Conservation (phyloP, 1,140 invertebrate species). For the Andrena cerasifolii region DNA sequence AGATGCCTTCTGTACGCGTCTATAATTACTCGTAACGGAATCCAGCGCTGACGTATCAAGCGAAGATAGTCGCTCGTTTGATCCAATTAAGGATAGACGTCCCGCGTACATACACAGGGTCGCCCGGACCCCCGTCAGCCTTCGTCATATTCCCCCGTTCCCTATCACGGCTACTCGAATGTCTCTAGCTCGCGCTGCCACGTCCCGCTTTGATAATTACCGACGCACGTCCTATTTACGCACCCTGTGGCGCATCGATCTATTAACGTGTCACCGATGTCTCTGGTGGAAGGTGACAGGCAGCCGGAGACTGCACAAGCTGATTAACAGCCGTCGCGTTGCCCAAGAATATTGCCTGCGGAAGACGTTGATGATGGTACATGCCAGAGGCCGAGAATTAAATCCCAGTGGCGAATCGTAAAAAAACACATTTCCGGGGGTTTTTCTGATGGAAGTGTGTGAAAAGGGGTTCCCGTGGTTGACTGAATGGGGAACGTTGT, state of each 20-base stretch:
- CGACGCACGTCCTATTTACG: constrained; percentile 48
- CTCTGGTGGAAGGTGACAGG: constrained; percentile 33
- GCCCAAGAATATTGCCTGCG: background rate
- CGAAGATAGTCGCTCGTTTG: constrained; percentile 60
- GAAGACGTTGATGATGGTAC: constrained; percentile 7
- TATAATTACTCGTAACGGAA: constrained; percentile 66
- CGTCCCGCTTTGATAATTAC: constrained; percentile 65
- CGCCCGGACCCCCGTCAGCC: background rate
- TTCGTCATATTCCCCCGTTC: constrained; percentile 54
- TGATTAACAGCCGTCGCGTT: constrained; percentile 32
- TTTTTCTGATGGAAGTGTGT: too few relatives aligned
- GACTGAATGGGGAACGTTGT: too few relatives aligned
- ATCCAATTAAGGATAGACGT: constrained; percentile 61
- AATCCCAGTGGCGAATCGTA: too few relatives aligned
- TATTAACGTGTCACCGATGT: constrained; percentile 55
- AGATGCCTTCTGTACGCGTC: constrained; percentile 20
- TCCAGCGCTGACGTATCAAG: constrained; percentile 49
- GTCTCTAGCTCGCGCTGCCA: constrained; percentile 27
- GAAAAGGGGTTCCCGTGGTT: too few relatives aligned
- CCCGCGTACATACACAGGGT: constrained; percentile 6
- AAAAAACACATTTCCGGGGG: too few relatives aligned
- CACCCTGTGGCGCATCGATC: constrained; percentile 47
- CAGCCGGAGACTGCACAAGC: background rate
- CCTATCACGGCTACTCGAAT: constrained; percentile 38
- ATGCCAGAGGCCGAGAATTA: background rate